Evolutionary conservation across 2,113 vertebrate genomes (phyloP).

Genomic region (Pionites leucogaster): DNA sequence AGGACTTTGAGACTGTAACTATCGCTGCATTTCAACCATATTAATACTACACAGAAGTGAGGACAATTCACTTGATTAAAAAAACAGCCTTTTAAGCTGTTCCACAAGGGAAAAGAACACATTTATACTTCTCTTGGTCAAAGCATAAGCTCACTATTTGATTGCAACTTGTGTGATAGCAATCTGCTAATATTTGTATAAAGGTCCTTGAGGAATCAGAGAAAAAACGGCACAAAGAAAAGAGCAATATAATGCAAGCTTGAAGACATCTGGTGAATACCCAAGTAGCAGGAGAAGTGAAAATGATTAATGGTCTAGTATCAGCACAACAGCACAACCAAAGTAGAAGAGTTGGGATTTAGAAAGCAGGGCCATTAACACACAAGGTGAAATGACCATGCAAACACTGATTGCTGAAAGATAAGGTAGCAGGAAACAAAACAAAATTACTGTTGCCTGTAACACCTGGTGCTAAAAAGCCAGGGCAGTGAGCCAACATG

Average conservation of each 20-base stretch:
- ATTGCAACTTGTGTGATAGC: background rate
- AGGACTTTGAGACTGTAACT: background rate
- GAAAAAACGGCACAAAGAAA: background rate
- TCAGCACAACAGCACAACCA: background rate
- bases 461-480: slow-evolving; percentile 5
- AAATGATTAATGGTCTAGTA: slow-evolving; percentile 21
- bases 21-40: background rate
- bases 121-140: background rate
- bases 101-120: background rate
- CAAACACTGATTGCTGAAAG: background rate
- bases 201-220: slow-evolving; percentile 16
- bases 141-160: background rate
- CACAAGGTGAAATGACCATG: background rate
- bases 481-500: background rate
- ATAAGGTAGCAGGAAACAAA: background rate
- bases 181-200: background rate
- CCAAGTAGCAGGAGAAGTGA: background rate
- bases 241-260: background rate
- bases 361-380: background rate
- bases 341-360: background rate
- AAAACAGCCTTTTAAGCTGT: background rate
- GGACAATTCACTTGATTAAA: background rate
- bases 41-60: background rate
- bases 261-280: slow-evolving; percentile 1
- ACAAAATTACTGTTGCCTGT: background rate